Evolutionary conservation across 2,797 vertebrate genomes (phyloP).

Genomic region (Sebastes itinus): DNA sequence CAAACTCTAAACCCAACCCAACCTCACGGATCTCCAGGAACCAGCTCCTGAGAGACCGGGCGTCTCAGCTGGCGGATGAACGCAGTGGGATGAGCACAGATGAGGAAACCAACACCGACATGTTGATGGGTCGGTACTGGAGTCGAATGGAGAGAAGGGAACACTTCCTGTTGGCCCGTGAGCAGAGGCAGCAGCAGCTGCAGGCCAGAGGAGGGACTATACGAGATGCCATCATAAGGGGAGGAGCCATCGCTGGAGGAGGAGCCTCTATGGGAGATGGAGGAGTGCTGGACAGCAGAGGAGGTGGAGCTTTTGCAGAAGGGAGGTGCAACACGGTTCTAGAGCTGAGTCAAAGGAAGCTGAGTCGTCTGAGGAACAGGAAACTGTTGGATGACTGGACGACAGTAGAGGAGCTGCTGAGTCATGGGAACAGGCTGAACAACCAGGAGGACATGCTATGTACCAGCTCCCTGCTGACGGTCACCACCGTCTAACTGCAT

Average conservation of each 20-base stretch:
- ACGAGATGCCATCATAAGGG: constrained; percentile 38
- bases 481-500: constrained; percentile 82
- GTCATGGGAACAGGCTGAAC: constrained; percentile 78
- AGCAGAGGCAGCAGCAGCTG: constrained; percentile 78
- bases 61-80: constrained; percentile 78
- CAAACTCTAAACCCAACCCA: constrained; percentile 47
- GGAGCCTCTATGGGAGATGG: constrained; percentile 44
- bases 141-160: constrained; percentile 83
- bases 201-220: constrained; percentile 52
- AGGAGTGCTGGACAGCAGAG: constrained; percentile 42
- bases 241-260: constrained; percentile 2
- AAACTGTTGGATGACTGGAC: constrained; percentile 86
- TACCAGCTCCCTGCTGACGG: constrained; percentile 81
- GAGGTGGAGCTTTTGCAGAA: constrained; percentile 54
- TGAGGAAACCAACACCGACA: constrained; percentile 77
- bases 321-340: constrained; percentile 72
- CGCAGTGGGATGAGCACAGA: constrained; percentile 83
- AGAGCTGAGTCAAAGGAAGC: constrained; percentile 84
- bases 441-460: constrained; percentile 72
- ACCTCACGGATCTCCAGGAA: constrained; percentile 73
- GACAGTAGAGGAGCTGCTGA: constrained; percentile 84
- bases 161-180: constrained; percentile 77
- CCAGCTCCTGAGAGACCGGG: constrained; percentile 80
- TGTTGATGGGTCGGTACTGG: constrained; percentile 81
- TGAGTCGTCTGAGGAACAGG: constrained; percentile 82